Base-by-base conservation (phyloP, 2,888 invertebrate species). In the Cosmopolites sordidus region DNA sequence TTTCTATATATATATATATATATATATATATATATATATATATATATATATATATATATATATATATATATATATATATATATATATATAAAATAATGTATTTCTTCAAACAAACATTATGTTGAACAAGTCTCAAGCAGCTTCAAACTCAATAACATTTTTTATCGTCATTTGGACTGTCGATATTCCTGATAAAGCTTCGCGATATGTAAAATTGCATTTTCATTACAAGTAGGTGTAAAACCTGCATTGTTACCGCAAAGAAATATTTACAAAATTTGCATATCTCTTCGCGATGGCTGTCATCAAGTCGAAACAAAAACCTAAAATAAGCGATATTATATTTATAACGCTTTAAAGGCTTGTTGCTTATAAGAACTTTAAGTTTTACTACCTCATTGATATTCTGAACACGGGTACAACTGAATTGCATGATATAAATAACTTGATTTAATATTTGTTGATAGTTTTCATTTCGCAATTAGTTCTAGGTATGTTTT, bases 11-110 rank as follows among this genome's bases (percentile, higher is more conserved):
- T n/a, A n/a, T n/a, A n/a, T n/a, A n/a, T 22, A 22, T 22, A 22
- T 22, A 22, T 8, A 22, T 22, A 22, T 22, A 22, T 22, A 22
- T 22, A 22, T 22, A 22, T 22, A 22, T 38, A 38, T 38, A 38
- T 38, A 38, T 38, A 38, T 38, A 38, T 38, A 38, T 38, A 38
- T 38, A 38, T 38, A 38, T 38, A 38, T 38, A 38, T 38, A 38
- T 38, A 38, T 38, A 38, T 38, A 38, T 38, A 38, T 38, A 38
- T 38, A 38, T 38, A 38, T 38, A 38, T 38, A 38, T 38, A 38
- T 38, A 38, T 38, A 38, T 38, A 38, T 6, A 38, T 38, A 6
- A 14, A 38, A 14, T 14, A n/a, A n/a, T n/a, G n/a, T n/a, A n/a
- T n/a, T n/a, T n/a, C n/a, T n/a, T n/a, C n/a, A n/a, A n/a, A n/a